Base-by-base conservation (phyloP, 2,888 invertebrate species). In the Leucophenga montana region DNA sequence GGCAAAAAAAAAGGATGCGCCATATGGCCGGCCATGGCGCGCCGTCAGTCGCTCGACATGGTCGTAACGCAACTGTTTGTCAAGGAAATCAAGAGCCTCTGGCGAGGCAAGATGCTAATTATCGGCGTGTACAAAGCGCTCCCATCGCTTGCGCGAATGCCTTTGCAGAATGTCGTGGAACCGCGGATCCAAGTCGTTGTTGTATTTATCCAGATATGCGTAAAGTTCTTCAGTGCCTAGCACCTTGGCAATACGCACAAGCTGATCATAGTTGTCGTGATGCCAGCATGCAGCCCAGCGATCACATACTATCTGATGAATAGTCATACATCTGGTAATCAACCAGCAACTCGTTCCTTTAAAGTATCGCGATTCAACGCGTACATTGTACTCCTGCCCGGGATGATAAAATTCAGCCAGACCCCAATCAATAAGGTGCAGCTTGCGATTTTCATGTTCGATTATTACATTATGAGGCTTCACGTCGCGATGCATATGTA, bases 401-500 rank as follows among this genome's bases (percentile, higher is more conserved):
- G 98, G 99, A 90, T 99, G 99, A 90, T 99, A 99, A 91, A 99
- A 99, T 91, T 99, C 99, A 22, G 99, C 99, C 88, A 99, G 91
- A 76, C 99, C 99, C 99, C 99, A 99, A 91, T 99, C 99, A 88
- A 99, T 99, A 82, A 99, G 93, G 88, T 99, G 95, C 88, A 99
- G 91, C 92, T 98, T 98, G 90, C 97, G 94, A 91, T 97, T 98
- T 91, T 99, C 98, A 90, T 99, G 99, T 90, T 99, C 99, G 88
- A 99, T 99, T 99, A 99, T 99, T 77, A 99, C 99, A 91, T 99
- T 99, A 90, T 99, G 99, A 85, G 99, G 99, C 91, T 99, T 99
- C 71, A 99, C 99, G 91, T 99, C 99, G 90, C 99, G 92, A 90
- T 99, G 99, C 99, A 99, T 99, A 98, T 93, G 92, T 99, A 99